Base-by-base conservation (phyloP, 2,797 vertebrate genomes). In the Gambusia yucatana region DNA sequence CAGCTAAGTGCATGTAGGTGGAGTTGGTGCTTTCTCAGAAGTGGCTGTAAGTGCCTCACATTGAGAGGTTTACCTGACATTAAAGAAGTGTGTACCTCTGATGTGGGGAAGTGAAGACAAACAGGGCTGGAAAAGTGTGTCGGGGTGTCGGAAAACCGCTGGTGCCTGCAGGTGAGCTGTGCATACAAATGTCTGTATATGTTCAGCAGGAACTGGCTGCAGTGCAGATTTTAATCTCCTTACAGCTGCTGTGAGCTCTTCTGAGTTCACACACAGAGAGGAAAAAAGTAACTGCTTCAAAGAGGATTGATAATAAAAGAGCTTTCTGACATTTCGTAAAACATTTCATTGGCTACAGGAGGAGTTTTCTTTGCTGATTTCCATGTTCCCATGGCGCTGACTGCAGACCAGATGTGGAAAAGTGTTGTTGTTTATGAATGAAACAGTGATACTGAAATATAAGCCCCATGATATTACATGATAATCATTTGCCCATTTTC, bases 1-100 rank as follows among this genome's bases (percentile, higher is more conserved):
- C 86, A 91, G 90, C 86, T 87, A 83, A 89, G 84, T 82, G 77
- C 79, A 63, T 44, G 75, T 55, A 73, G 79, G 70, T 52, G 85
- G 81, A 82, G 80, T 82, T 85, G 75, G 75, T 73, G 82, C 55
- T 67, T 55, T 84, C 59, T 76, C 39, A 79, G 79, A 78, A 71
- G 79, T 87, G 75, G 43, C 63, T 80, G 59, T 22, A 83, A 81
- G 71, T 70, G 63, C 75, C 74, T 85, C 41, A 82, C 79, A 78
- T 77, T 30, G 57, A 83, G 77, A 77, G 33, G 16, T 75, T 50
- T 33, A 73, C 79, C 57, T 75, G 61, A 76, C 65, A 73, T 79
- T 75, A 77, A 75, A 79, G 43, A 73, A n/a, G 50, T 44, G 69
- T n/a, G 44, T 25, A 46, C 22, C 28, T 73, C 70, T 77, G 46